These are phyloP conservation scores for Coelopa pilipes DNA, from an alignment of 2,888 invertebrate genomes.

Conservation along the genomic window DNA sequence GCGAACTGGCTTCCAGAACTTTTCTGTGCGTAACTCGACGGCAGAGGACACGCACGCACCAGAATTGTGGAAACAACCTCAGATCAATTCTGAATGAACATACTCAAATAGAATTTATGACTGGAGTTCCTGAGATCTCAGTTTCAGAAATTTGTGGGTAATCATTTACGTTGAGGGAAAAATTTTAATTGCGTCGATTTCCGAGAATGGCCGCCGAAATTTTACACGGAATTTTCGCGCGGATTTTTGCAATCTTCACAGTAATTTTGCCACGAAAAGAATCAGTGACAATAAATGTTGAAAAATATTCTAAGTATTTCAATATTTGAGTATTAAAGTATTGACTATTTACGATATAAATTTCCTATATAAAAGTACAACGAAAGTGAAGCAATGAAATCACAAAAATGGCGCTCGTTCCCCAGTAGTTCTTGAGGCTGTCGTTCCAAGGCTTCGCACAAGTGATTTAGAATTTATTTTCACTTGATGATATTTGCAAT, in stretches of 20 bases:
- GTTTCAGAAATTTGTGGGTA: background rate
- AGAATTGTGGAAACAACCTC: background rate
- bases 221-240: background rate
- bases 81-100: background rate
- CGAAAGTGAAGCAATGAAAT: constrained; percentile 31
- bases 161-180: background rate
- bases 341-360: background rate
- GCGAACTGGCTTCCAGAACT: background rate
- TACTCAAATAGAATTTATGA: background rate
- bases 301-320: background rate
- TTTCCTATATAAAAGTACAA: background rate
- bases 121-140: background rate
- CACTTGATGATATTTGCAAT: too few relatives aligned
- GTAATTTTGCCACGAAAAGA: background rate
- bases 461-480: too few relatives aligned
- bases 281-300: too few relatives aligned
- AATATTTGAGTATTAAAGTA: background rate
- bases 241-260: background rate
- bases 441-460: background rate
- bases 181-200: constrained; percentile 14
- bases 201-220: background rate
- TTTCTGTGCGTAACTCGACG: background rate
- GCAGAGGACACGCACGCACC: background rate
- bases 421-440: constrained; percentile 9
- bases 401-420: constrained; percentile 41